Percentiles rank a stretch among this genome's conserved stretches.
phyloP scores from a whole-genome alignment of 2,113 vertebrate species.

The Nettapus auritus region DNA sequence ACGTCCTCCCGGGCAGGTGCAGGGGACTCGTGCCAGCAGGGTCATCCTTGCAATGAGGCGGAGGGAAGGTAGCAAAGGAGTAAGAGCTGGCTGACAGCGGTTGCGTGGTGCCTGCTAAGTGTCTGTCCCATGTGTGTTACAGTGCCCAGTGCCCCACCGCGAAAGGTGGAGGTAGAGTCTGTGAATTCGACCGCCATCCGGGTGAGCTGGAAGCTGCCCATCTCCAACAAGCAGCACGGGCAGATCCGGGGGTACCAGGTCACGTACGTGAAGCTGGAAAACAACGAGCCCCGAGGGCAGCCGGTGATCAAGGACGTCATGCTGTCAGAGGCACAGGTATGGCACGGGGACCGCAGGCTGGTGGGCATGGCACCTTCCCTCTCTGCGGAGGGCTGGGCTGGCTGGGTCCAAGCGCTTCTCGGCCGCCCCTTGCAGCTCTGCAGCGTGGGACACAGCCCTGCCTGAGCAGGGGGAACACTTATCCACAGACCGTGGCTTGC shows the following conservation, averaged over 20 bases:
- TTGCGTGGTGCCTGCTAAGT: not conserved
- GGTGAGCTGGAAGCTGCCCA: constrained; percentile 92
- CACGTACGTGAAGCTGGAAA: constrained; percentile 89
- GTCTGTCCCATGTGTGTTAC: constrained; percentile 26
- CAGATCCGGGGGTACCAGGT: constrained; percentile 96
- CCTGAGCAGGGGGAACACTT: not conserved
- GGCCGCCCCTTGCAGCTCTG: not conserved
- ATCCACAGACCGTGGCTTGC: not conserved
- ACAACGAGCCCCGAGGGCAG: constrained; percentile 88
- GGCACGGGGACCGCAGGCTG: not conserved
- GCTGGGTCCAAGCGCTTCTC: not conserved
- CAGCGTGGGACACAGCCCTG: not conserved
- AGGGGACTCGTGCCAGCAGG: not conserved
- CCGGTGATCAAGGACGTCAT: constrained; percentile 89
- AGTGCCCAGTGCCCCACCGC: constrained; percentile 95
- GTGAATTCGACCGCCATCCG: constrained; percentile 91
- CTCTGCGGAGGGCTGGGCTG: not conserved
- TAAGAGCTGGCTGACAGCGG: not conserved
- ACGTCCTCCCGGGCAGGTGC: not conserved
- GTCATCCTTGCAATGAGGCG: fast-evolving
- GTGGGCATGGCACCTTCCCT: not conserved
- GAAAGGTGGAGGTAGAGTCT: constrained; percentile 90
- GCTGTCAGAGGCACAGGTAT: constrained; percentile 91
- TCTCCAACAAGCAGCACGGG: constrained; percentile 90
- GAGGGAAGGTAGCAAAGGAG: not conserved